A percentile compares a stretch with the other conserved stretches of the same genome.
Evolutionary conservation across 2,888 invertebrate species (phyloP).

Genomic region (Drepana falcataria): DNA sequence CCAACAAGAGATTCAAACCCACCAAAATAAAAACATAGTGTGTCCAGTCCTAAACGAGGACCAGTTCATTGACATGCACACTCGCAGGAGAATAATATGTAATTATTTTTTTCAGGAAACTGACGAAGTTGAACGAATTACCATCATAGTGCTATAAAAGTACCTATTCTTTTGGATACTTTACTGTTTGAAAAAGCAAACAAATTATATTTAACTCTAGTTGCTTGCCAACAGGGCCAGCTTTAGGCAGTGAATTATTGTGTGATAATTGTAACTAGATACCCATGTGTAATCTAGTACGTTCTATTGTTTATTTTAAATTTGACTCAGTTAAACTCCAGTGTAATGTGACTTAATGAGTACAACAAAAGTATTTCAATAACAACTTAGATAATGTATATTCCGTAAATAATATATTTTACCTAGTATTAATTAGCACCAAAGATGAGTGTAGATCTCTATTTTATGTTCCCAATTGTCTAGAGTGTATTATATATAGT

Average conservation of each 20-base stretch:
- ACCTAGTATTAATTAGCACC: conserved; percentile 20
- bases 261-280: not conserved
- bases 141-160: conserved; percentile 28
- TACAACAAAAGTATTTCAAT: not conserved
- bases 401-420: too few relatives aligned
- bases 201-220: not conserved
- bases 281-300: not conserved
- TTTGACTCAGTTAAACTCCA: not conserved
- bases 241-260: not conserved
- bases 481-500: too few relatives aligned
- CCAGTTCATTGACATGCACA: too few relatives aligned
- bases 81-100: too few relatives aligned
- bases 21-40: too few relatives aligned
- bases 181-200: not conserved
- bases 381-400: too few relatives aligned
- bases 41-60: too few relatives aligned
- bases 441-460: conserved; percentile 11
- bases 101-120: conserved; percentile 41
- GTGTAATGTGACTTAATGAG: not conserved
- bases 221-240: not conserved
- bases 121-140: conserved; percentile 38
- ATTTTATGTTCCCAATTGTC: not conserved
- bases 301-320: not conserved
- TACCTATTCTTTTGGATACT: not conserved
- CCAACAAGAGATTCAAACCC: too few relatives aligned